A percentile compares a stretch with the other conserved stretches of the same genome.
phyloP scores from a whole-genome alignment of 2,888 invertebrate genomes.

The Nezara viridula region DNA sequence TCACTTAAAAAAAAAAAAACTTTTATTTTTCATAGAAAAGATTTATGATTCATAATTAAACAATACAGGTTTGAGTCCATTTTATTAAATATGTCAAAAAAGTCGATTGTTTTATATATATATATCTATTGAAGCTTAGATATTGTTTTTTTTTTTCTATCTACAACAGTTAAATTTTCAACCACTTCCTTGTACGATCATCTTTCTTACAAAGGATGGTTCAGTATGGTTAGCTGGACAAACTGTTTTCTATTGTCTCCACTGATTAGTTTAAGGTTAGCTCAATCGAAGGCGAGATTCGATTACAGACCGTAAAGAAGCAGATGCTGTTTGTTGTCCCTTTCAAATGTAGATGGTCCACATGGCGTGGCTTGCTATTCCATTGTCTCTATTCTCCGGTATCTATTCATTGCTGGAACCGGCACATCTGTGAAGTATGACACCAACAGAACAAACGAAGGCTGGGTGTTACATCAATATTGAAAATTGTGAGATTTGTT shows the following conservation, averaged over 20 bases:
- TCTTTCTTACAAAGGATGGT: neutral
- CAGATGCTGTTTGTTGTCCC: slow-evolving; percentile 48
- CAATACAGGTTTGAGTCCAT: too few species aligned
- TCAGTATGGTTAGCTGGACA: neutral
- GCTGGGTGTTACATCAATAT: neutral
- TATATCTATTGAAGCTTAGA: too few species aligned
- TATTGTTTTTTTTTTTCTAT: too few species aligned
- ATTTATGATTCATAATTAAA: too few species aligned
- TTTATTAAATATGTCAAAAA: too few species aligned
- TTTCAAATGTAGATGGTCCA: slow-evolving; percentile 40
- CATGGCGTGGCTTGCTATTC: slow-evolving; percentile 39
- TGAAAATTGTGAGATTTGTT: neutral
- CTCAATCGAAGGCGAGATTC: slow-evolving; percentile 13
- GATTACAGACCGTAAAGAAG: slow-evolving; percentile 32
- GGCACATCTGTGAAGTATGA: slow-evolving; percentile 30
- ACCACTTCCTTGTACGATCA: neutral
- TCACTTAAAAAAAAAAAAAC: too few species aligned
- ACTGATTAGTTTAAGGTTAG: slow-evolving; percentile 36
- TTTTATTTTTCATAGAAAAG: too few species aligned
- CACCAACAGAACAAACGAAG: neutral
- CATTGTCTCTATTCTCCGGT: slow-evolving; percentile 22
- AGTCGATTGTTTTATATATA: too few species aligned
- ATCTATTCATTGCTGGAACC: slow-evolving; percentile 38
- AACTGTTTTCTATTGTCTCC: neutral
- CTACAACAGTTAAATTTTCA: neutral